phyloP scores from a whole-genome alignment of 1,140 invertebrate species.

The Limonius californicus region DNA sequence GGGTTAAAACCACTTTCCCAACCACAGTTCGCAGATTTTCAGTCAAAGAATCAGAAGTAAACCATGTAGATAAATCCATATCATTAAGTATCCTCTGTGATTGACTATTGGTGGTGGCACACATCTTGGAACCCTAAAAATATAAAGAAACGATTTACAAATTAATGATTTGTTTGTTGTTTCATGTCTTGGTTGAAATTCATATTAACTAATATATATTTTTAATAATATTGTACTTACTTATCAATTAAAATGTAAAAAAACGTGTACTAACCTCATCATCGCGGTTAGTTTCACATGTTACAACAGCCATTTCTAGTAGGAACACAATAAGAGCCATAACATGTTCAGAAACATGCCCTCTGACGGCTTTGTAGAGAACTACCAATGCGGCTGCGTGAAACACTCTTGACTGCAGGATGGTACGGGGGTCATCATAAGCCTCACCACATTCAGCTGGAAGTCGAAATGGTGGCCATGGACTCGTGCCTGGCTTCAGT shows the following conservation, averaged over 20 bases:
- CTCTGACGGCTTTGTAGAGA: slow-evolving; percentile 77
- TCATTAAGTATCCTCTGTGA: slow-evolving; percentile 57
- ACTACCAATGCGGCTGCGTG: slow-evolving; percentile 82
- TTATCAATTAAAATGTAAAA: too few relatives aligned
- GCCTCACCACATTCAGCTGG: slow-evolving; percentile 61
- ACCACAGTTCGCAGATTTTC: slow-evolving; percentile 76
- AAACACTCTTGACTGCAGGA: slow-evolving; percentile 74
- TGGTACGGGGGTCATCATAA: slow-evolving; percentile 68
- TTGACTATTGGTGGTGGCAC: slow-evolving; percentile 34
- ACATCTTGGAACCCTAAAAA: slow-evolving; percentile 40
- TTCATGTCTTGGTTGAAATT: too few relatives aligned
- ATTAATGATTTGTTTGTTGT: not conserved
- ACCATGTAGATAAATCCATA: slow-evolving; percentile 69
- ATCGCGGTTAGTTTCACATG: slow-evolving; percentile 21
- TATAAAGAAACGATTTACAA: too few relatives aligned
- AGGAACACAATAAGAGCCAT: slow-evolving; percentile 83
- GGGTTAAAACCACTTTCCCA: slow-evolving; percentile 57
- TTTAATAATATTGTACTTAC: too few relatives aligned
- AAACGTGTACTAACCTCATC: too few relatives aligned
- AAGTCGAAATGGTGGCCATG: slow-evolving; percentile 81
- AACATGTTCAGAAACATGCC: slow-evolving; percentile 78
- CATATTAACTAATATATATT: too few relatives aligned
- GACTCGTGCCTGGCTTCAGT: slow-evolving; percentile 57
- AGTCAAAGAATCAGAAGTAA: slow-evolving; percentile 69
- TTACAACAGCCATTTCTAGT: slow-evolving; percentile 76